phyloP scores from a whole-genome alignment of 2,113 vertebrate genomes.

The Malurus melanocephalus region DNA sequence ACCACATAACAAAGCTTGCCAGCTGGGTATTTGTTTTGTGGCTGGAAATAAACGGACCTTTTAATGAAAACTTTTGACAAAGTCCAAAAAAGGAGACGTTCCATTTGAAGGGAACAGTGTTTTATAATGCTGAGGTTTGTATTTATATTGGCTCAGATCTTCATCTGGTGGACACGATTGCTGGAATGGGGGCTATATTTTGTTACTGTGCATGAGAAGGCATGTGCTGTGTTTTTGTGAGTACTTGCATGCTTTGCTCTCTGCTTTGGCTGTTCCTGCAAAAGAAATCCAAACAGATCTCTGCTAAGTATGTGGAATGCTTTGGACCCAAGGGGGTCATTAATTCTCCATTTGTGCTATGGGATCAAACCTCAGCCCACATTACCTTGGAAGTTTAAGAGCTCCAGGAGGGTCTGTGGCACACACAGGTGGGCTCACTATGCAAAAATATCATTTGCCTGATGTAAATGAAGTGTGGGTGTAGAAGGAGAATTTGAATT shows the following conservation, averaged over 20 bases:
- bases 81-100: background rate
- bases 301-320: background rate
- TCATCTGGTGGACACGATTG: background rate
- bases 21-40: background rate
- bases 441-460: background rate
- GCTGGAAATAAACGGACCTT: background rate
- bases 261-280: background rate
- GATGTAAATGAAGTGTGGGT: background rate
- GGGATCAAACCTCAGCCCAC: background rate
- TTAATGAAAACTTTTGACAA: background rate
- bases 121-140: background rate
- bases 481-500: background rate
- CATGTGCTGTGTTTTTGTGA: background rate
- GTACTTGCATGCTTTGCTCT: background rate
- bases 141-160: slow-evolving; percentile 10
- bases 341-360: background rate
- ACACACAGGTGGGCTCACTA: background rate
- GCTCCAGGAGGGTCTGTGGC: background rate
- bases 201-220: background rate
- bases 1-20: background rate
- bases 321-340: background rate
- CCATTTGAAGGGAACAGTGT: background rate
- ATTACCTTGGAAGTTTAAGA: background rate
- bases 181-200: background rate
- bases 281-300: background rate